Evolutionary conservation across 2,888 invertebrate genomes (phyloP).

Genomic region (Ramazzottius varieornatus): DNA sequence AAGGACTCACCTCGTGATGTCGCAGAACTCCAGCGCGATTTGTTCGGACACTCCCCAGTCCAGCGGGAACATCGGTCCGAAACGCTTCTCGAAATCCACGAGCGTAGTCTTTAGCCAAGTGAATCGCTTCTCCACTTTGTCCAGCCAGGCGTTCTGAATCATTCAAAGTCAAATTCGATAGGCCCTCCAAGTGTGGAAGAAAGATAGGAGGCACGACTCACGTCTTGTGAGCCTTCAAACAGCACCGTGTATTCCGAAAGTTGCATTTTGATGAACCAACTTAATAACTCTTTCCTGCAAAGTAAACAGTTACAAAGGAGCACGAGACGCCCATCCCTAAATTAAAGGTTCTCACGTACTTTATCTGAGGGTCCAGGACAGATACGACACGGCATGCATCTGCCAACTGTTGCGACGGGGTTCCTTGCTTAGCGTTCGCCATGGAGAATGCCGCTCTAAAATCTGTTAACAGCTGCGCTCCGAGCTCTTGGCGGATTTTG

Average conservation of each 20-base stretch:
- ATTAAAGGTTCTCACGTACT: slow-evolving; percentile 25
- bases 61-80: slow-evolving; percentile 57
- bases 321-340: slow-evolving; percentile 4
- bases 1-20: slow-evolving; percentile 30
- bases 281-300: slow-evolving; percentile 40
- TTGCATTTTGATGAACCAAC: slow-evolving; percentile 65
- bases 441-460: slow-evolving; percentile 38
- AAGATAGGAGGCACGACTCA: too few species aligned
- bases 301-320: not conserved
- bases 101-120: slow-evolving; percentile 85
- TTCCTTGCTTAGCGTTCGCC: not conserved
- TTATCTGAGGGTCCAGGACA: slow-evolving; percentile 60
- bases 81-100: slow-evolving; percentile 71
- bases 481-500: slow-evolving; percentile 39
- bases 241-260: slow-evolving; percentile 73
- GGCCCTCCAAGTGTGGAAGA: too few species aligned
- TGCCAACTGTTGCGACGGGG: slow-evolving; percentile 34
- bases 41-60: slow-evolving; percentile 82
- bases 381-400: slow-evolving; percentile 57
- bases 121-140: slow-evolving; percentile 62
- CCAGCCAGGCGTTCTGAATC: slow-evolving; percentile 52
- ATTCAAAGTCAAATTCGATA: too few species aligned
- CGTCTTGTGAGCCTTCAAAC: slow-evolving; percentile 79
- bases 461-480: slow-evolving; percentile 62
- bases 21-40: slow-evolving; percentile 66